phyloP scores from a whole-genome alignment of 2,888 invertebrate species.

The Lordiphosa andalusiaca region DNA sequence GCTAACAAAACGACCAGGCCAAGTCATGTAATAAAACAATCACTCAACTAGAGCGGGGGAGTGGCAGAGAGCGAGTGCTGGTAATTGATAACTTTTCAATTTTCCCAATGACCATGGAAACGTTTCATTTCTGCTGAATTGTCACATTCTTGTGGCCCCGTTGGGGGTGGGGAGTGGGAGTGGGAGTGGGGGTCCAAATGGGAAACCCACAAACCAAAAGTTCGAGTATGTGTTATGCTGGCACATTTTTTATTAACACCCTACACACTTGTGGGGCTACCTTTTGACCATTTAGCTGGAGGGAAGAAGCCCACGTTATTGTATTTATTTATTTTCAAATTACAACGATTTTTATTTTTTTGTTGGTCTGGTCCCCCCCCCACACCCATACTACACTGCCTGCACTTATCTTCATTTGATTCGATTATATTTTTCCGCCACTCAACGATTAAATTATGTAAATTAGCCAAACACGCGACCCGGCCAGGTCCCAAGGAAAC shows the following conservation, averaged over 20 bases:
- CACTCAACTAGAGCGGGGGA: constrained; percentile 3
- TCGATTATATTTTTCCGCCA: constrained; percentile 74
- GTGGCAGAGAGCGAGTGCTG: not conserved
- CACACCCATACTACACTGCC: not conserved
- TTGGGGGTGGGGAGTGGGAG: too few species aligned
- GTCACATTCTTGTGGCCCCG: constrained; percentile 1
- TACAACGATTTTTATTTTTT: constrained; percentile 12
- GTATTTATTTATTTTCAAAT: constrained; percentile 13
- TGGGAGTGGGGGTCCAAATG: constrained; percentile 1
- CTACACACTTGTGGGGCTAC: constrained; percentile 7
- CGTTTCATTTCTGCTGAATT: constrained; percentile 15
- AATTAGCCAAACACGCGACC: constrained; percentile 56
- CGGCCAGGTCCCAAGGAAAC: constrained; percentile 4
- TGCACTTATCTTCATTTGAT: constrained; percentile 56
- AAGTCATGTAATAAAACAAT: constrained; percentile 16
- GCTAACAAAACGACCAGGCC: too few species aligned
- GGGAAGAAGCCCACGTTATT: not conserved
- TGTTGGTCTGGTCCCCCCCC: not conserved
- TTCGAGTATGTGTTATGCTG: not conserved
- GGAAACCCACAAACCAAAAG: not conserved
- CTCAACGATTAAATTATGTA: constrained; percentile 70
- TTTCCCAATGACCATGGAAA: constrained; percentile 30
- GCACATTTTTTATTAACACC: not conserved
- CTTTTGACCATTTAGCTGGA: not conserved
- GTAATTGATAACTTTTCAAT: constrained; percentile 65